phyloP scores from a whole-genome alignment of 2,113 vertebrate species.

The Sakesphorus luctuosus region DNA sequence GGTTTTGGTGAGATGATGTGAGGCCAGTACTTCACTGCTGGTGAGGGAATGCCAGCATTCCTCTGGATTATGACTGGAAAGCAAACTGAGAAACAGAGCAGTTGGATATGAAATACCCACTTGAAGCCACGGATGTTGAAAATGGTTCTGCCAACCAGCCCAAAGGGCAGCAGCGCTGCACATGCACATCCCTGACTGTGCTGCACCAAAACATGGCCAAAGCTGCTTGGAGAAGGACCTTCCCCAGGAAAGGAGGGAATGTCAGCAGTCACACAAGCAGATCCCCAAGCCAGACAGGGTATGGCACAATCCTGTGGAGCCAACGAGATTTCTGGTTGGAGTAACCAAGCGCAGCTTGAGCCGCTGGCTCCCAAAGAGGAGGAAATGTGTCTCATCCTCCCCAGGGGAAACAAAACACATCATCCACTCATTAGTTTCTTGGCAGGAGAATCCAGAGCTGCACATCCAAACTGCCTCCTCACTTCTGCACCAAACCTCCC shows the following conservation, averaged over 20 bases:
- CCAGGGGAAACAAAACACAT: neutral
- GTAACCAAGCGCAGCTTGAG: neutral
- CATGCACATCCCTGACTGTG: neutral
- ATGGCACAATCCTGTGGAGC: neutral
- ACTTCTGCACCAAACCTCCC: neutral
- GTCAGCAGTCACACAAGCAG: neutral
- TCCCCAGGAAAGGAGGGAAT: neutral
- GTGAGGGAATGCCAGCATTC: neutral
- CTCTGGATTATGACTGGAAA: neutral
- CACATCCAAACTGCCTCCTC: neutral
- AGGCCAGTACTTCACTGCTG: neutral
- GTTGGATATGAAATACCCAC: neutral
- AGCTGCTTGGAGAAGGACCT: neutral
- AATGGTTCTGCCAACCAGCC: neutral
- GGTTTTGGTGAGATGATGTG: neutral
- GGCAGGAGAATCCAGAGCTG: neutral
- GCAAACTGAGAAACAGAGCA: neutral
- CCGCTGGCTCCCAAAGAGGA: neutral
- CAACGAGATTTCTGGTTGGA: neutral
- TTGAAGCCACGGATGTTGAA: neutral
- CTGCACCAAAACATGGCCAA: neutral
- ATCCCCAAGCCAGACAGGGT: neutral
- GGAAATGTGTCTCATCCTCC: neutral
- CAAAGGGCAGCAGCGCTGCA: neutral
- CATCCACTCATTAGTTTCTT: neutral